A percentile compares a stretch with the other conserved stretches of the same genome.
Evolutionary conservation across 2,888 invertebrate species (phyloP).

Genomic region (Nemapogon koenigi): DNA sequence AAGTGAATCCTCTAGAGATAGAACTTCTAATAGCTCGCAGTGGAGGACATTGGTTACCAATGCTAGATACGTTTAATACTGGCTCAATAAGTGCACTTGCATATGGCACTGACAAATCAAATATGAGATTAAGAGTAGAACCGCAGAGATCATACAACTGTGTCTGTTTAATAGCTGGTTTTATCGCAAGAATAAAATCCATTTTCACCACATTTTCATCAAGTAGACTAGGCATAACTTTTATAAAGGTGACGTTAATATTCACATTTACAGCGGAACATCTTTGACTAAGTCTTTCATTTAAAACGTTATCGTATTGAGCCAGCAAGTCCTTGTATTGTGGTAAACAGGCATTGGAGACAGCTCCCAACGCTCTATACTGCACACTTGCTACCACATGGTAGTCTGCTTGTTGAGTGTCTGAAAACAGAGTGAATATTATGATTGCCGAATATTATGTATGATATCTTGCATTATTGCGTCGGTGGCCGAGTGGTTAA

Average conservation of each 20-base stretch:
- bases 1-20: slow-evolving; percentile 89
- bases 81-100: slow-evolving; percentile 91
- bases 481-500: too few relatives aligned
- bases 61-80: slow-evolving; percentile 84
- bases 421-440: too few relatives aligned
- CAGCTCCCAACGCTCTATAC: slow-evolving; percentile 90
- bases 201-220: slow-evolving; percentile 90
- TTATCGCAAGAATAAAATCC: slow-evolving; percentile 87
- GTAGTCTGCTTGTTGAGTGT: slow-evolving; percentile 94
- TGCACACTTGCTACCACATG: slow-evolving; percentile 87
- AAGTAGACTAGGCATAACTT: slow-evolving; percentile 77
- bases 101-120: slow-evolving; percentile 92
- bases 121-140: slow-evolving; percentile 90
- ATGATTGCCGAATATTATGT: too few relatives aligned
- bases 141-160: slow-evolving; percentile 95
- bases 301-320: slow-evolving; percentile 81
- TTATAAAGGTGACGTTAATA: slow-evolving; percentile 91
- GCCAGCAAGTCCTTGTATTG: slow-evolving; percentile 85
- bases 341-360: slow-evolving; percentile 80
- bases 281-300: slow-evolving; percentile 83
- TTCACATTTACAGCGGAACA: slow-evolving; percentile 95
- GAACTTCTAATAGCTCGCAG: slow-evolving; percentile 84
- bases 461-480: too few relatives aligned
- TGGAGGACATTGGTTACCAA: slow-evolving; percentile 93
- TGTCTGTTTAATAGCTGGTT: slow-evolving; percentile 87